These are phyloP conservation scores for Anadara kagoshimensis DNA, from an alignment of 1,140 invertebrate species.

Conservation along the genomic window DNA sequence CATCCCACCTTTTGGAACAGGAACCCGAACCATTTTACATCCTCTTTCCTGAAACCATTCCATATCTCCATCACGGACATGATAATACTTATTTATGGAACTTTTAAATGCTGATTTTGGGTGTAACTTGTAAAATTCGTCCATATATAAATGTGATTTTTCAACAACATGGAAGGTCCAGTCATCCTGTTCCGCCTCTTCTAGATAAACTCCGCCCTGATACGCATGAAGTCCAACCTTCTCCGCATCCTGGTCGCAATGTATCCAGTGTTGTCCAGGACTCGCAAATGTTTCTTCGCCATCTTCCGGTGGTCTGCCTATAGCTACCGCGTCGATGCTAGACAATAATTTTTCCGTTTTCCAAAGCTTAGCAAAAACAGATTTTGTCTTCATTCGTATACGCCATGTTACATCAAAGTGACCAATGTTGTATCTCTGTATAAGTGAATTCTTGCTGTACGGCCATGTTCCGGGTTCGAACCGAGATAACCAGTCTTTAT, in stretches of 20 bases:
- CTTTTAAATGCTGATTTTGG: slow-evolving; percentile 16
- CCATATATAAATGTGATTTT: slow-evolving; percentile 40
- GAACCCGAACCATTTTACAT: slow-evolving; percentile 35
- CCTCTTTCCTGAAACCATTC: slow-evolving; percentile 39
- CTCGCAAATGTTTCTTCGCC: slow-evolving; percentile 42
- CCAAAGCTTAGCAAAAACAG: slow-evolving; percentile 59
- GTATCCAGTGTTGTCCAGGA: slow-evolving; percentile 46
- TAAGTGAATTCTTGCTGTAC: slow-evolving; percentile 37
- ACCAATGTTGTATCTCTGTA: slow-evolving; percentile 50
- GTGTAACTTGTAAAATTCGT: slow-evolving; percentile 37
- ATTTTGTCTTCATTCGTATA: slow-evolving; percentile 48
- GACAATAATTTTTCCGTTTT: slow-evolving; percentile 54
- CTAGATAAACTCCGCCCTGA: slow-evolving; percentile 52
- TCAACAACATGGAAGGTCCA: slow-evolving; percentile 55
- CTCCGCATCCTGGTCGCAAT: slow-evolving; percentile 40
- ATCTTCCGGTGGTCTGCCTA: slow-evolving; percentile 60
- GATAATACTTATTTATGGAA: slow-evolving; percentile 19
- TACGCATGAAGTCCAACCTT: slow-evolving; percentile 52
- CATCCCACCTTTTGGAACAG: slow-evolving; percentile 52
- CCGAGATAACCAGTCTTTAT: slow-evolving; percentile 44
- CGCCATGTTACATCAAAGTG: slow-evolving; percentile 60
- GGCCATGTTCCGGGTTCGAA: slow-evolving; percentile 45
- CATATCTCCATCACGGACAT: slow-evolving; percentile 25
- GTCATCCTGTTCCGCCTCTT: slow-evolving; percentile 44
- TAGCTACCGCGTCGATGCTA: slow-evolving; percentile 58